A percentile compares a stretch with the other conserved stretches of the same genome.
phyloP scores from a whole-genome alignment of 2,797 vertebrate genomes.

The Amphiprion clarkii region DNA sequence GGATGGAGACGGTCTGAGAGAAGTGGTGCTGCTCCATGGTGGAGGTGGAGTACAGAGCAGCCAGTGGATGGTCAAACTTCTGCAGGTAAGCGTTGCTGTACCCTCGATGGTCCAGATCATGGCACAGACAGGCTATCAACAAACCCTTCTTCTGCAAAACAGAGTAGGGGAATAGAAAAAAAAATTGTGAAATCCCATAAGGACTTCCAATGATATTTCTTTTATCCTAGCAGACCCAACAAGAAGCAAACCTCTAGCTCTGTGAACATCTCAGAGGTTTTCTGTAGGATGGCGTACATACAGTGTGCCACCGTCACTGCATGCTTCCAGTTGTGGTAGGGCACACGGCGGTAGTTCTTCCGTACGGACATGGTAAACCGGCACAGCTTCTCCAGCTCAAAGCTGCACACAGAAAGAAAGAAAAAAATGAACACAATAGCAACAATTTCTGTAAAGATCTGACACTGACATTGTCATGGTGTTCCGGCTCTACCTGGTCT shows the following conservation, averaged over 20 bases:
- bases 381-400: constrained; percentile 97
- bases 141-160: constrained; percentile 92
- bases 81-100: constrained; percentile 98
- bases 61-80: constrained; percentile 98
- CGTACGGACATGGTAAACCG: constrained; percentile 99
- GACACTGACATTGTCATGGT: not conserved
- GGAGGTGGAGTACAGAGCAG: constrained; percentile 97
- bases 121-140: constrained; percentile 96
- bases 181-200: constrained; percentile 1
- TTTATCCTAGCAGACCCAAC: constrained; percentile 2
- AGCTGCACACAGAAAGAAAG: constrained; percentile 80
- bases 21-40: constrained; percentile 99
- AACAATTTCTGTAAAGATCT: not conserved
- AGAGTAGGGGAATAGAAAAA: constrained; percentile 5
- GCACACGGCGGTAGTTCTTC: constrained; percentile 98
- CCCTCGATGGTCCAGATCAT: constrained; percentile 97
- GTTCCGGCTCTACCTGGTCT: constrained; percentile 87
- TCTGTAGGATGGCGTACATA: constrained; percentile 97
- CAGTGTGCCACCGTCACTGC: constrained; percentile 97
- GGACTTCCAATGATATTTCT: not conserved
- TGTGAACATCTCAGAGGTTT: constrained; percentile 91
- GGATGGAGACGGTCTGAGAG: constrained; percentile 97
- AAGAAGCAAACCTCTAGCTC: constrained; percentile 91
- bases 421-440: not conserved
- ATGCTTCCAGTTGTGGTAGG: constrained; percentile 99